Base-by-base conservation (phyloP, 2,113 vertebrate genomes). In the Cinclus cinclus region DNA sequence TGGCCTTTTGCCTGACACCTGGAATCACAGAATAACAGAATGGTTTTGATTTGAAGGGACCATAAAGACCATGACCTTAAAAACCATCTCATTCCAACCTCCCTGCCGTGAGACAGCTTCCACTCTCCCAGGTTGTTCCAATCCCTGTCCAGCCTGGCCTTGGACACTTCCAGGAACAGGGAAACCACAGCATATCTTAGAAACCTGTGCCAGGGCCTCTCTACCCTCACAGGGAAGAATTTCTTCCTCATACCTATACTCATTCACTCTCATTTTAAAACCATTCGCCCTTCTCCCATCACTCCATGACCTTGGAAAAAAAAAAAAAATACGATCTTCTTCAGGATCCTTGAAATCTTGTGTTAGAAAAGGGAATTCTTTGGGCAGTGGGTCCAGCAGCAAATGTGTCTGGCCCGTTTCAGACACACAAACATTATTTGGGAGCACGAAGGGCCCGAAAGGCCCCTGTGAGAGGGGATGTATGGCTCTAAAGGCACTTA, bases 401-500 rank as follows among this genome's bases (percentile, higher is more conserved):
- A 39, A 64, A 59, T 2, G 1, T 25, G n/a, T 35, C 73, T 75
- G 64, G 55, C 47, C 63, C 1, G 0, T 78, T 92, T 74, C 63
- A 95, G 91, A 65, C 39, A 52, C 79, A 74, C 31, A 77, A 80
- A 69, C 53, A 11, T n/a, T 88, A 41, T 71, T 92, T 70, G 77
- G 71, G 67, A 79, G 65, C 78, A 42, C 1, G 0, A 35, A 25
- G 73, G 28, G 46, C 42, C 24, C 33, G 59, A 71, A 47, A 93
- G 69, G 86, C 69, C 83, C 75, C 81, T 69, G 77, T n/a, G n/a
- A 68, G 81, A 60, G 68, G 78, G 47, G 42, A 35, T 37, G 17
- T 88, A 84, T 15, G 56, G 96, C 96, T 97, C 95, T 95, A 94
- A 96, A 94, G 94, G 78, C 82, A 83, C 94, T 97, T 85, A 97